phyloP scores from a whole-genome alignment of 2,888 invertebrate species.

The Boloria euphrosyne region DNA sequence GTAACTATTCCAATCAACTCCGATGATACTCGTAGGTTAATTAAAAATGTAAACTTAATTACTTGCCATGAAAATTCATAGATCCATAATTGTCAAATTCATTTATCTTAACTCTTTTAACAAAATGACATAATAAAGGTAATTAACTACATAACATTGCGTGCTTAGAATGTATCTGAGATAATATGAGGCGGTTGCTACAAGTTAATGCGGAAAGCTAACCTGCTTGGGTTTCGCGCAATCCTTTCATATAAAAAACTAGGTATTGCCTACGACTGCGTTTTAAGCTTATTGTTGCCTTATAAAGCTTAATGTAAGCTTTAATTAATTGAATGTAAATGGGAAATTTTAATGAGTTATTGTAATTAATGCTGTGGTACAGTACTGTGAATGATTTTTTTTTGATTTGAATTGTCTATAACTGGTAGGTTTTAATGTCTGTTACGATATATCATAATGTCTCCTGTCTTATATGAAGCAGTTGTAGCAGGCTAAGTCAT shows the following conservation, averaged over 20 bases:
- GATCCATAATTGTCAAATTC: slow-evolving; percentile 4
- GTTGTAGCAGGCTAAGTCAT: no score
- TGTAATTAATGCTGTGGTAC: not conserved
- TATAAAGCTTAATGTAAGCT: slow-evolving; percentile 12
- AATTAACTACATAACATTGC: slow-evolving; percentile 34
- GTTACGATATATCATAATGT: no score
- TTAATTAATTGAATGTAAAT: slow-evolving; percentile 17
- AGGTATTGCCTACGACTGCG: not conserved
- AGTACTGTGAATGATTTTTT: not conserved
- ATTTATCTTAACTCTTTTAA: slow-evolving; percentile 5
- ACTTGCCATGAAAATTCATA: not conserved
- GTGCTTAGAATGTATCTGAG: slow-evolving; percentile 30
- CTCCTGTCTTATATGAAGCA: no score
- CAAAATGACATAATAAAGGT: slow-evolving; percentile 28
- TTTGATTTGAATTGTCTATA: no score
- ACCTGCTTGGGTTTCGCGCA: slow-evolving; percentile 26
- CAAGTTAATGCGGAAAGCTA: slow-evolving; percentile 35
- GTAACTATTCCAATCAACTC: no score
- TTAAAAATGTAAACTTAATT: slow-evolving; percentile 28
- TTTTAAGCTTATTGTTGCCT: slow-evolving; percentile 1
- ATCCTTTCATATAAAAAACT: slow-evolving; percentile 14
- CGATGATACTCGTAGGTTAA: not conserved
- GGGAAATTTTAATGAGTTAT: not conserved
- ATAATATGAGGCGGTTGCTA: slow-evolving; percentile 24
- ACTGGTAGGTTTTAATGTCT: no score